phyloP scores from a whole-genome alignment of 2,888 invertebrate genomes.

The Bellardia pandia region DNA sequence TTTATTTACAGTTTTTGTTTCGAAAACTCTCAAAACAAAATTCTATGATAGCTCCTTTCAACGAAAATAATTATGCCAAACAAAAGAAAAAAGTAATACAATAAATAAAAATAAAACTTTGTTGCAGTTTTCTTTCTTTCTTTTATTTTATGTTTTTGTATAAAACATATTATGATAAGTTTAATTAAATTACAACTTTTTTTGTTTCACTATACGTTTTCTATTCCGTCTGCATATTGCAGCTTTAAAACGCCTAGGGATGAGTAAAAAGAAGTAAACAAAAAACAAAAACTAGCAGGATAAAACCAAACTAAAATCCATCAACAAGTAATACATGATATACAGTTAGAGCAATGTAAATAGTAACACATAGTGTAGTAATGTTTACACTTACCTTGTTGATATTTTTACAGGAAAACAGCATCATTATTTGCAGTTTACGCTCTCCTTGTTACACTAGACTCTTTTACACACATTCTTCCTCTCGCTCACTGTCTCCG shows the following conservation, averaged over 20 bases:
- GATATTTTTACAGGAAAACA: no score
- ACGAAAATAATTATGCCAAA: not conserved
- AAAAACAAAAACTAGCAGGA: not conserved
- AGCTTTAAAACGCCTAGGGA: not conserved
- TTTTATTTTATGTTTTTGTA: not conserved
- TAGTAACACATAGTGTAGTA: no score
- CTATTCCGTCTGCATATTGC: not conserved
- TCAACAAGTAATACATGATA: conserved; percentile 24
- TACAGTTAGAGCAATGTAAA: no score
- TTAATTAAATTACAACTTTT: conserved; percentile 63
- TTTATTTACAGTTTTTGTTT: not conserved
- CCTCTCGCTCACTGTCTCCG: no score
- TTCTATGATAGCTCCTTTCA: conserved; percentile 6
- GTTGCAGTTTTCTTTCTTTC: not conserved
- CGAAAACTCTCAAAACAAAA: not conserved
- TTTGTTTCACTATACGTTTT: conserved; percentile 10
- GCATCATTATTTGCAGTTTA: no score
- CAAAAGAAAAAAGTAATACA: not conserved
- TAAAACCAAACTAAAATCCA: conserved; percentile 6
- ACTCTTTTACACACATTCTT: no score
- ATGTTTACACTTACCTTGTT: no score
- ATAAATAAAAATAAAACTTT: conserved; percentile 47
- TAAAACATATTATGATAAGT: conserved; percentile 56
- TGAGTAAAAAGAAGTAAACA: not conserved
- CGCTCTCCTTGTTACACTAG: no score